Base-by-base conservation (phyloP, 1,140 invertebrate species). In the Megathymus violae region DNA sequence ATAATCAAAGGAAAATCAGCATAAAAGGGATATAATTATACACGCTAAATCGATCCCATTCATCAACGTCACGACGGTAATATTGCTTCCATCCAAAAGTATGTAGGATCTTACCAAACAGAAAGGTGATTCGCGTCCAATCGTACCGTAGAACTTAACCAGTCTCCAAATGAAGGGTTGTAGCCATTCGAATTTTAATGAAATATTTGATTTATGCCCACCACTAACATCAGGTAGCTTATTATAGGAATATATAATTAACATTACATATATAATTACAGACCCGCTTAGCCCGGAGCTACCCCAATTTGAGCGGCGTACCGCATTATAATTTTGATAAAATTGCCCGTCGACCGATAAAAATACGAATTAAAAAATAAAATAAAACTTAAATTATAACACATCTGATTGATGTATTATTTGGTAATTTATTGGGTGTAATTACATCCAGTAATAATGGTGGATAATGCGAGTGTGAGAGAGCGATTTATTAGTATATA, bases 341-440 rank as follows among this genome's bases (percentile, higher is more conserved):
- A 87, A 87, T 85, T 85, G 84, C 84, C 76, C 71, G 74, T 63
- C 71, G 71, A 58, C 71, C 78, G 69, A 82, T 79, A 81, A 74
- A 74, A 82, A 78, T 73, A 78, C 66, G 41, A 67, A 70, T 62
- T 68, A 69, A 65, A 72, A 75, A 79, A 71, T 72, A 71, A 69
- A 68, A 72, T 73, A 76, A 78, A 75, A 78, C 74, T 68, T 75
- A 81, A 88, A 88, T 90, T 89, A 88, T 90, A 90, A 90, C 85
- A 90, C 88, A 85, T 89, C 86, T 89, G 86, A 89, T 89, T 87
- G 86, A 89, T 89, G 86, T 86, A 87, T 86, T 90, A 90, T 90
- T 90, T 88, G 83, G 77, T 88, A 88, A 90, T 90, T 90, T 90
- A 90, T 90, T 82, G 88, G 64, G 48, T 80, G 78, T 90, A 90